Conservation (phyloP, 2,113 vertebrate species). For the Tympanuchus pallidicinctus region DNA sequence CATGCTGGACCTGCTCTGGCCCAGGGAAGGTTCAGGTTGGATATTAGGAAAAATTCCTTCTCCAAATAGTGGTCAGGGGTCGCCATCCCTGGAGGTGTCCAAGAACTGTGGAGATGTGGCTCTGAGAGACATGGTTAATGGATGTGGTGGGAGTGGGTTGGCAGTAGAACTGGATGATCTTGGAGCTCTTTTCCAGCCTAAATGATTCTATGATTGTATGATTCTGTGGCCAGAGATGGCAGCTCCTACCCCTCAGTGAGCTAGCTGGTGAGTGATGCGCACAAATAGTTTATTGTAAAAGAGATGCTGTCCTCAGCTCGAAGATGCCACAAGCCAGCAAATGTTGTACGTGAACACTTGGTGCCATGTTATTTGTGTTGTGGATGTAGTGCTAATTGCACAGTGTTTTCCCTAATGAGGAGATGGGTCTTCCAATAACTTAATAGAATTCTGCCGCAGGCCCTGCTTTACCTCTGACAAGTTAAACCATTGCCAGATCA, state of each 20-base stretch:
- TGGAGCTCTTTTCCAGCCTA: too few species aligned
- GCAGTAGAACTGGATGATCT: too few species aligned
- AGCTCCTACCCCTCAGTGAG: background rate
- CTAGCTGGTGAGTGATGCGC: background rate
- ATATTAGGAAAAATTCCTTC: too few species aligned
- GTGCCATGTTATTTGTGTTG: background rate
- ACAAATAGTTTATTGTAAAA: background rate
- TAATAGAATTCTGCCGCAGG: background rate
- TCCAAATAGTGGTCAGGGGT: too few species aligned
- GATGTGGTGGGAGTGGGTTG: too few species aligned
- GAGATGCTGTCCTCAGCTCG: background rate
- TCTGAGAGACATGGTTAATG: too few species aligned
- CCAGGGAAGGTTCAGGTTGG: too few species aligned
- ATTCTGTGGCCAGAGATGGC: too few species aligned
- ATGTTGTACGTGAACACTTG: rapidly evolving
- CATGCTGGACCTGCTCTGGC: background rate
- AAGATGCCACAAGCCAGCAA: background rate
- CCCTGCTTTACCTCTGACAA: conserved; percentile 41
- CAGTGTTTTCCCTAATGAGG: rapidly evolving
- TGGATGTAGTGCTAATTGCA: background rate
- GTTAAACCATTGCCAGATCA: background rate
- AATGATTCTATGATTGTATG: too few species aligned
- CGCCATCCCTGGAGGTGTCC: too few species aligned
- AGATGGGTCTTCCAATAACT: background rate
- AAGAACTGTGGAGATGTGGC: too few species aligned